Evolutionary conservation across 1,140 invertebrate species (phyloP).

Genomic region (Philaenus spumarius): DNA sequence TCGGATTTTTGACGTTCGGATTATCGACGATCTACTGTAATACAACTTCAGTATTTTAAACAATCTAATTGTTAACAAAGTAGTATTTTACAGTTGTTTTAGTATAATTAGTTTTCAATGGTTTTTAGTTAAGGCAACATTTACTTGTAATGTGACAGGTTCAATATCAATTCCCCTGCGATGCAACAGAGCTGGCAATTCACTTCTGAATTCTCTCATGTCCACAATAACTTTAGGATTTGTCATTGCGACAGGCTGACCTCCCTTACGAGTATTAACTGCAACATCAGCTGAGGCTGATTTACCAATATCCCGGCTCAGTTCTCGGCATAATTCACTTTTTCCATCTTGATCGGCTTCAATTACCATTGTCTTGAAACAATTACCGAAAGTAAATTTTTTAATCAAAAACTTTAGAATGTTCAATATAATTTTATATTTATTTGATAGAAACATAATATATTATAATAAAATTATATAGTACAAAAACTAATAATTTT

Average conservation of each 20-base stretch:
- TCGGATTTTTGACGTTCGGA: too few species aligned
- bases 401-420: too few species aligned
- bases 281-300: conserved; percentile 33
- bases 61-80: too few species aligned
- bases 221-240: conserved; percentile 81
- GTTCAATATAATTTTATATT: not conserved
- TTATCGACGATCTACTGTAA: too few species aligned
- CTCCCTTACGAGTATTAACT: conserved; percentile 56
- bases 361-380: conserved; percentile 77
- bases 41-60: too few species aligned
- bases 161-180: conserved; percentile 88
- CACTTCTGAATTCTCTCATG: conserved; percentile 96
- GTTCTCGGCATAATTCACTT: conserved; percentile 59
- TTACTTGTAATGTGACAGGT: conserved; percentile 79
- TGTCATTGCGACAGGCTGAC: conserved; percentile 33
- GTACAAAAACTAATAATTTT: not conserved
- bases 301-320: conserved; percentile 44
- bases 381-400: too few species aligned
- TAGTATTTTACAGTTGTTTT: too few species aligned
- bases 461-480: not conserved
- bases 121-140: conserved; percentile 20
- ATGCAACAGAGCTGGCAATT: conserved; percentile 91
- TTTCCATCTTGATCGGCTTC: conserved; percentile 87
- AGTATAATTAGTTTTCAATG: too few species aligned
- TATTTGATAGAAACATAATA: not conserved